Evolutionary conservation across 2,113 vertebrate genomes (phyloP), one percentile per base, ranked within the genome.

Genomic region (Otus sunia): DNA sequence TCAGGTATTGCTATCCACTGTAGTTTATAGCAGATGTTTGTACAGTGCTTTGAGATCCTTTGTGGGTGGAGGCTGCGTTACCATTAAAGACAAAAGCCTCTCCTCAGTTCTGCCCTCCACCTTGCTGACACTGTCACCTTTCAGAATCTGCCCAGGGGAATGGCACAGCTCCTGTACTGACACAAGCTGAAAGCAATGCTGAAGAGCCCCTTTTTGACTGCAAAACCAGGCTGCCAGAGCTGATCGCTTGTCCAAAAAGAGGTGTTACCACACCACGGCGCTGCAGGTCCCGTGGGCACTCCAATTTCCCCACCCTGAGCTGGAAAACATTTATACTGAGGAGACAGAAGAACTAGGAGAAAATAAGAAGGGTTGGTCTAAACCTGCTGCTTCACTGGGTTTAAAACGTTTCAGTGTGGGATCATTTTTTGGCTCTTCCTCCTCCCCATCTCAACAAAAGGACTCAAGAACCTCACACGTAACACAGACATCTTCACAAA

Each of bases 11-110:
- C 20, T 63, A 30, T 4, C 56, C 81, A 17, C 60, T 43, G 43
- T 4, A 41, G 43, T 37, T 55, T 43, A 23, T 22, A 63, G 26
- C 50, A 47, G 29, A 25, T 21, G 13, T 52, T 58, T 63, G 49
- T 23, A 11, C 27, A 19, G 58, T 3, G 50, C 36, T 74, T 41
- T 76, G 66, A 75, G 37, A 50, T 39, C 21, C 56, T 62, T 60
- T 63, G 5, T 34, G 1, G 0, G 30, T 10, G 39, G 26, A 77
- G 72, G 68, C 41, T 36, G 26, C 0, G 2, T 11, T 36, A 9
- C 16, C 36, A 25, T 4, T 22, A 26, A 50, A 36, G 52, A 79
- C 63, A 67, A 77, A 52, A 37, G 10, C 29, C 22, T 50, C 47
- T 52, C 41, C n/a, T 15, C 63, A 45, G 60, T 27, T 71, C 68